Evolutionary conservation across 2,797 vertebrate species (phyloP).

Genomic region (Labroides dimidiatus): DNA sequence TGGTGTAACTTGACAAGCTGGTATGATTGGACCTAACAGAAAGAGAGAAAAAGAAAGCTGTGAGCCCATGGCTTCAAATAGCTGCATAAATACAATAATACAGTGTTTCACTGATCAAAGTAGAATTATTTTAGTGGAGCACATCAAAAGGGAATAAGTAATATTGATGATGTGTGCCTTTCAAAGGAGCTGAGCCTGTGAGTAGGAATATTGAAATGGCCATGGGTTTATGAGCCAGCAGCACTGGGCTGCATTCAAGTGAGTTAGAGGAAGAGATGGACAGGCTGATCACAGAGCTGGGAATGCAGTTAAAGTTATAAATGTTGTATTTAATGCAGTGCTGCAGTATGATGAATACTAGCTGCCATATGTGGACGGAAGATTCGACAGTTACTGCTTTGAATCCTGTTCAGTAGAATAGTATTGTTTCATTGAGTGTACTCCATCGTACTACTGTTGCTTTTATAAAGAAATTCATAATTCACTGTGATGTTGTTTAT

Average conservation of each 20-base stretch:
- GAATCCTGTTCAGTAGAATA: neutral
- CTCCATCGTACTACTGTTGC: neutral
- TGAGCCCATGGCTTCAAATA: slow-evolving; percentile 31
- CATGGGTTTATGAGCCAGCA: slow-evolving; percentile 48
- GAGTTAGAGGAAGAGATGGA: slow-evolving; percentile 18
- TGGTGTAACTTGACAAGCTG: slow-evolving; percentile 20
- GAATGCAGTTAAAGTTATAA: slow-evolving; percentile 19
- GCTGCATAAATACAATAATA: slow-evolving; percentile 50
- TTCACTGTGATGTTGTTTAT: too few species aligned
- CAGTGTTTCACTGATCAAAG: slow-evolving; percentile 65
- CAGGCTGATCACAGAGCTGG: neutral
- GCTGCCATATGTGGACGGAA: neutral
- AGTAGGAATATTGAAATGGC: slow-evolving; percentile 46
- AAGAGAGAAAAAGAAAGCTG: slow-evolving; percentile 6
- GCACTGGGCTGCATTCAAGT: slow-evolving; percentile 35
- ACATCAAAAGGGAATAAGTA: slow-evolving; percentile 68
- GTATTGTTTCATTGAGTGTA: neutral
- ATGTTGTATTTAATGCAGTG: slow-evolving; percentile 20
- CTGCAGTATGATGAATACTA: neutral
- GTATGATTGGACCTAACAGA: slow-evolving; percentile 25
- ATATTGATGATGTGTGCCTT: slow-evolving; percentile 67
- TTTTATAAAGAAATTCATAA: too few species aligned
- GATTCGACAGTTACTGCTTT: neutral
- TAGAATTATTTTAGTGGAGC: slow-evolving; percentile 57
- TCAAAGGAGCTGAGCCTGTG: slow-evolving; percentile 56